Percentiles rank a stretch among this genome's conserved stretches.
Evolutionary conservation across 2,797 vertebrate species (phyloP).

Genomic region (Ambastaia sidthimunki): DNA sequence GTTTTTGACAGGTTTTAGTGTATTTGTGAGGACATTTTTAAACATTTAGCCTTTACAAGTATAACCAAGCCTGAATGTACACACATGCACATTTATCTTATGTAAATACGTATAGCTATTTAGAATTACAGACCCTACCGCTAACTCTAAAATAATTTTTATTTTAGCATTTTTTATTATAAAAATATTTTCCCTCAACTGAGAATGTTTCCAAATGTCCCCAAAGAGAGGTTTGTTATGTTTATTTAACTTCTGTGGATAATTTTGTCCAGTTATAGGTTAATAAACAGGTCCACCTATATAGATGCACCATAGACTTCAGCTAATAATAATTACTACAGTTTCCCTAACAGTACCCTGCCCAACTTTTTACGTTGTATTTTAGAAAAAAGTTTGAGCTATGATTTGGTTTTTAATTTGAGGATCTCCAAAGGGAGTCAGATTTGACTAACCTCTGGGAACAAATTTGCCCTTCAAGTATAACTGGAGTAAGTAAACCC

Average conservation of each 20-base stretch:
- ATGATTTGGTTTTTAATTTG: conserved; percentile 3
- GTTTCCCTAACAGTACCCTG: background rate
- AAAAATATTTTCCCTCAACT: no score
- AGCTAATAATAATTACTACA: background rate
- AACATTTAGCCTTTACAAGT: no score
- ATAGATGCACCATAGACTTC: background rate
- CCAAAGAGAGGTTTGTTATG: background rate
- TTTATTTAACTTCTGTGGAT: background rate
- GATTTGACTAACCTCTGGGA: conserved; percentile 11
- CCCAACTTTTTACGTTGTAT: background rate
- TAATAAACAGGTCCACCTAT: background rate
- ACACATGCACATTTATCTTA: no score
- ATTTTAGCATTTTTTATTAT: no score
- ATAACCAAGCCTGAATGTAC: no score
- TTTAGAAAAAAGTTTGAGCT: background rate
- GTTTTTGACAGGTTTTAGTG: background rate
- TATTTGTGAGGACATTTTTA: background rate
- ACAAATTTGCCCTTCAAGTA: background rate
- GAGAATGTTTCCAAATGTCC: no score
- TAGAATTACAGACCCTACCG: background rate
- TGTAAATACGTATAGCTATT: no score
- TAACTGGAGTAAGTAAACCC: background rate
- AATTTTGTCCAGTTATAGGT: background rate
- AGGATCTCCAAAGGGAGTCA: background rate
- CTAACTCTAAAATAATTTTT: background rate